Base-by-base conservation (phyloP, 2,797 vertebrate genomes). In the Sebastes trivittatus region DNA sequence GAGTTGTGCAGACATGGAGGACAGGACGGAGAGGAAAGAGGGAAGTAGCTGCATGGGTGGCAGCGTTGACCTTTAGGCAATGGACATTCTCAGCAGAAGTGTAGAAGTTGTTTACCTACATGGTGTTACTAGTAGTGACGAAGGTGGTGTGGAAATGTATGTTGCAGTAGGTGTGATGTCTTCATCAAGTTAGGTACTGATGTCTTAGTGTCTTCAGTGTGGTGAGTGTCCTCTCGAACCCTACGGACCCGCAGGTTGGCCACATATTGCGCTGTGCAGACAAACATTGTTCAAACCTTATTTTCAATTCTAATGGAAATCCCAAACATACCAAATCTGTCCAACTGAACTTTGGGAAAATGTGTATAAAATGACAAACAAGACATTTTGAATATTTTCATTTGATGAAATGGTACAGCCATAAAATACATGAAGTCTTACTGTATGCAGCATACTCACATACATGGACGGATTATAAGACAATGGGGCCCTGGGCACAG, bases 1-100 rank as follows among this genome's bases (percentile, higher is more conserved):
- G 93, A 96, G 97, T 89, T 14, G 27, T 11, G 22, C 9, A 11
- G 6, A 23, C 4, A 7, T 25, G 30, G 25, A 64, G 14, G 5
- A 55, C 59, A 61, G 61, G 20, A 75, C 1, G 14, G 63, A 70
- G 16, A 38, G 36, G 56, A 75, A 70, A 77, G 58, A 29, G 69
- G 81, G 82, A 79, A 88, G 85, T 22, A 23, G 60, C 58, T 22
- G 42, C 10, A 3, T 34, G 56, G 4, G 6, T 49, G 71, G 3
- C 20, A 7, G 11, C 34, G 74, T 80, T 59, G 62, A 58, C 63
- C 13, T 72, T 80, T 64, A 23, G 58, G 73, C 71, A 83, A 78
- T 56, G 65, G 73, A 80, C 65, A 66, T 78, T 81, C 71, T 82
- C 63, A 83, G 78, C 71, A 90, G 75, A 83, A 59, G 59, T 49